Evolutionary conservation across 2,888 invertebrate genomes (phyloP), one percentile per base, ranked within the genome.

Genomic region (Caenorhabditis afra): DNA sequence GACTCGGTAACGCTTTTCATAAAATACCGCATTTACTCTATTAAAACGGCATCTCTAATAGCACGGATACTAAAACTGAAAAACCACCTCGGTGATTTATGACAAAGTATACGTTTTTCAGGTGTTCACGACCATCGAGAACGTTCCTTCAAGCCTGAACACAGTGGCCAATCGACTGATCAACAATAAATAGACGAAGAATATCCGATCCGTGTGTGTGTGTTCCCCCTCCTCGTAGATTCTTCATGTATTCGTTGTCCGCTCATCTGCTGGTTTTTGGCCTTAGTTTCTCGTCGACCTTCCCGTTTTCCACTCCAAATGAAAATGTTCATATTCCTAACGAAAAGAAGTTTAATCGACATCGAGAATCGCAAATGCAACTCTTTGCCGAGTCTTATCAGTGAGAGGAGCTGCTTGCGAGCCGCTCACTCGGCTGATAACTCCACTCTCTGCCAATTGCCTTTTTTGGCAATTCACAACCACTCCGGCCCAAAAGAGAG

Each of bases 121-220:
- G 82, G 82, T 85, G 20, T 87, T 87, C 81, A 76, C 62, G 39
- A 70, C 68, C 8, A 73, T 88, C 58, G 85, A 88, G 71, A 81
- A 82, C 47, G 82, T 82, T 12, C 87, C 87, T n/a, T 79, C 86
- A 10, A 82, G 83, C 50, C 44, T 87, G 71, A 84, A 85, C 81
- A 84, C 84, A 20, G 86, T 84, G 18, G 85, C 86, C 37, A 87
- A 87, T 58, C 77, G 83, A 58, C 59, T 86, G 35, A 86, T 86
- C 79, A 84, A 84, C 68, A 86, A 86, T 74, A 86, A 83, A 50
- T 81, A 78, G 53, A 64, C 29, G 29, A 29, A 29, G 29, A 29
- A 7, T 29, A 29, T 29, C 29, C 29, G 29, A 29, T 29, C 7
- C 7, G 29, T 29, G 29, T 29, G 29, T 29, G 29, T 29, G 29